phyloP scores from a whole-genome alignment of 2,888 invertebrate species.

The Seira sanloemensis region DNA sequence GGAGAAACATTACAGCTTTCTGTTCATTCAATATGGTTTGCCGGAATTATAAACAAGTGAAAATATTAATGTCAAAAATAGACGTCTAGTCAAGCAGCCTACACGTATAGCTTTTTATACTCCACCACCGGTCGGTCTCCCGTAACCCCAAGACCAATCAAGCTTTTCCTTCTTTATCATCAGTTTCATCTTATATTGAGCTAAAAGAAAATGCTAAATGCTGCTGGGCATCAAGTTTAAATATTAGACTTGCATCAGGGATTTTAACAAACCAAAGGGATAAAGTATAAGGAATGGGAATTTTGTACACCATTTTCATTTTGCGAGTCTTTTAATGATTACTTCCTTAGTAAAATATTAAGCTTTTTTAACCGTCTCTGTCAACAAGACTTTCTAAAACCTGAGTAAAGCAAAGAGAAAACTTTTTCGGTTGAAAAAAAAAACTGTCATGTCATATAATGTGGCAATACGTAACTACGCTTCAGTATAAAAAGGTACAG shows the following conservation, averaged over 20 bases:
- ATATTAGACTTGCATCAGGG: background rate
- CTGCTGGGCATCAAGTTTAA: too few relatives aligned
- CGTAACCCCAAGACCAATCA: slow-evolving; percentile 33
- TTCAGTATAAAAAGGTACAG: background rate
- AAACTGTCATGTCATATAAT: slow-evolving; percentile 14
- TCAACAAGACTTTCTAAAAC: background rate
- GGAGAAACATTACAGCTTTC: slow-evolving; percentile 45
- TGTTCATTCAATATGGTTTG: slow-evolving; percentile 43
- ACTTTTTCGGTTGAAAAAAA: background rate
- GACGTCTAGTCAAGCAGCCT: slow-evolving; percentile 60
- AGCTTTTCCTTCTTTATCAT: slow-evolving; percentile 4
- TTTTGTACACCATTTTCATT: slow-evolving; percentile 33
- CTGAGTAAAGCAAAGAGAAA: background rate
- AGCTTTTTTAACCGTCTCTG: background rate
- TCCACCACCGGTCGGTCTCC: slow-evolving; percentile 30
- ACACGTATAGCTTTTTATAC: slow-evolving; percentile 26
- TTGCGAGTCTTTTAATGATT: background rate
- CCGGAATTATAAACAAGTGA: slow-evolving; percentile 59
- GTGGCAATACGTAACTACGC: slow-evolving; percentile 31
- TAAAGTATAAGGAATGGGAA: slow-evolving; percentile 24
- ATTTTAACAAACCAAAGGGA: slow-evolving; percentile 29
- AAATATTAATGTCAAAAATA: slow-evolving; percentile 59
- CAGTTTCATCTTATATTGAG: background rate
- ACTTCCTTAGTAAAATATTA: slow-evolving; percentile 13
- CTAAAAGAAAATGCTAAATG: too few relatives aligned